Percentiles rank a stretch among this genome's conserved stretches.
phyloP scores from a whole-genome alignment of 2,797 vertebrate genomes.

The Tarsius wallacei region DNA sequence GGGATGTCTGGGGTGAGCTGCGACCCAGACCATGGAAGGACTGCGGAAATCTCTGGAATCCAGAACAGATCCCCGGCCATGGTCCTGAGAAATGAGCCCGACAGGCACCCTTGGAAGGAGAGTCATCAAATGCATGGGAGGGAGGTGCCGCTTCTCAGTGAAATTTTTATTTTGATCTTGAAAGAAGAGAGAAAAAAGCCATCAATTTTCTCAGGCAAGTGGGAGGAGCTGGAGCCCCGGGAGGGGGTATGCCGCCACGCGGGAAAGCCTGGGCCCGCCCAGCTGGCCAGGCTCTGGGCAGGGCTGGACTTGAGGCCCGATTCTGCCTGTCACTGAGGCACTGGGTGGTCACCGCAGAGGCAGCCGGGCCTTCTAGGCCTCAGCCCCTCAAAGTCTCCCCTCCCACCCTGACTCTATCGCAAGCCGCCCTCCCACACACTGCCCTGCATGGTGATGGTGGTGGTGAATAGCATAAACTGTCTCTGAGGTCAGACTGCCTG shows the following conservation, averaged over 20 bases:
- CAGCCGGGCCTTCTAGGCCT: neutral
- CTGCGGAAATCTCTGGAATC: neutral
- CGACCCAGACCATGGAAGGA: neutral
- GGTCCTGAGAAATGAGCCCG: neutral
- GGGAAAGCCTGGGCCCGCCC: neutral
- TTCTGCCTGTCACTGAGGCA: neutral
- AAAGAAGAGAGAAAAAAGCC: neutral
- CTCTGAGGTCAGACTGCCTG: neutral
- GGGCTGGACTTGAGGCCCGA: neutral
- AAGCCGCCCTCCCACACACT: neutral
- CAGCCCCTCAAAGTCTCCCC: neutral
- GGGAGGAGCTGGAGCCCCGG: neutral
- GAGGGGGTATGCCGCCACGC: neutral
- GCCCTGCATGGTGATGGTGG: neutral
- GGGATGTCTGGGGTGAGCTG: neutral
- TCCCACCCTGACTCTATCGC: neutral
- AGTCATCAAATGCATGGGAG: neutral
- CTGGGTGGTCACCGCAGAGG: neutral
- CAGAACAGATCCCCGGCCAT: neutral
- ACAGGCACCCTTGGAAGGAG: neutral
- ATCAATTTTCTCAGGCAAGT: neutral
- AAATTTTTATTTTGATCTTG: conserved; percentile 43
- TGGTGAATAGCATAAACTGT: neutral
- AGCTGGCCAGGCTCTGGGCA: neutral
- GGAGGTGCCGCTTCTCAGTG: neutral